Evolutionary conservation across 2,113 vertebrate species (phyloP).

Genomic region (Gavialis gangeticus): DNA sequence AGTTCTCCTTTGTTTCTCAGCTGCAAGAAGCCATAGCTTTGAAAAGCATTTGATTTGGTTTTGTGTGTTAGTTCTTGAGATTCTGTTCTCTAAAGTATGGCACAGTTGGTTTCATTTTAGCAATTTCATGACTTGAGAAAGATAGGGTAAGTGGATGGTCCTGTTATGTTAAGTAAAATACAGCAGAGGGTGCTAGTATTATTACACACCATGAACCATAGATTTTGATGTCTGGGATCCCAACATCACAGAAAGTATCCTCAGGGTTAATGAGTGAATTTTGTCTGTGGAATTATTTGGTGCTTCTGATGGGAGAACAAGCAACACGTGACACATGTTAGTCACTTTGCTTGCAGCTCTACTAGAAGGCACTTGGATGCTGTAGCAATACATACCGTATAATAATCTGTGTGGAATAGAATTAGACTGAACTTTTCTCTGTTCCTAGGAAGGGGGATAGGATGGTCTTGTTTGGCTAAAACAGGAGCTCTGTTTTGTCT

Average conservation of each 20-base stretch:
- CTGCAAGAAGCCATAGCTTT: accelerated
- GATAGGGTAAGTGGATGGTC: not conserved
- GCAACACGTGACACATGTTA: accelerated
- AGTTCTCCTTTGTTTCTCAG: accelerated
- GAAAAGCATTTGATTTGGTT: not conserved
- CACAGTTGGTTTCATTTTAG: not conserved
- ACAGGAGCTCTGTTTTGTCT: accelerated
- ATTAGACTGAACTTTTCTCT: not conserved
- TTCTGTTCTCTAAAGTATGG: accelerated
- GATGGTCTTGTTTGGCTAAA: not conserved
- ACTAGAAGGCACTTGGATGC: not conserved
- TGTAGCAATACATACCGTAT: accelerated
- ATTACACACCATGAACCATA: not conserved
- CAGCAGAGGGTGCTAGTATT: not conserved
- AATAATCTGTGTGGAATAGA: not conserved
- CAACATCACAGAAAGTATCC: not conserved
- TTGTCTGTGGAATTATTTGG: not conserved
- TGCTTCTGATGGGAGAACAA: not conserved
- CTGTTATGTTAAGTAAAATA: accelerated
- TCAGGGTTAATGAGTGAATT: not conserved
- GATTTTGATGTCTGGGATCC: not conserved
- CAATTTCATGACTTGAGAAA: accelerated
- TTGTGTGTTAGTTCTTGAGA: not conserved
- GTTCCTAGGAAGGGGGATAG: not conserved
- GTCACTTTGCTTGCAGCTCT: accelerated